phyloP scores from a whole-genome alignment of 2,797 vertebrate species.

The Rhinatrema bivittatum region DNA sequence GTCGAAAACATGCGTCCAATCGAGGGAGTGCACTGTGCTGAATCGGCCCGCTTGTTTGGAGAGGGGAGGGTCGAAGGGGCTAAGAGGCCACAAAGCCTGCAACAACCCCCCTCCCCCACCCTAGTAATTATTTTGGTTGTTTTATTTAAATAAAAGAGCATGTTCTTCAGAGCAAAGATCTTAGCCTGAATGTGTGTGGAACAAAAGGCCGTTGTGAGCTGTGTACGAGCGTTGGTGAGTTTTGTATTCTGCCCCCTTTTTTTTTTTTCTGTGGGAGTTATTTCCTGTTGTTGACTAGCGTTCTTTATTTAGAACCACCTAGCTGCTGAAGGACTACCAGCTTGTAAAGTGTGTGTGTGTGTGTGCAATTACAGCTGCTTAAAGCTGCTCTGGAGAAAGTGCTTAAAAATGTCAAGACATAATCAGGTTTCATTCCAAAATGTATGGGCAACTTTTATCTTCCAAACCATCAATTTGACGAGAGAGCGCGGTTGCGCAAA shows the following conservation, averaged over 20 bases:
- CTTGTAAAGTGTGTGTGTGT: conserved; percentile 51
- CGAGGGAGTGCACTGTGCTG: no score
- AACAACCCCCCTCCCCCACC: no score
- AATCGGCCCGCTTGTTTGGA: no score
- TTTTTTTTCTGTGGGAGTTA: conserved; percentile 94
- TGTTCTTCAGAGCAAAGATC: conserved; percentile 46
- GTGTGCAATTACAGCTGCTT: conserved; percentile 52
- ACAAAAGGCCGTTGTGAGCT: conserved; percentile 76
- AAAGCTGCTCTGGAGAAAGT: conserved; percentile 42
- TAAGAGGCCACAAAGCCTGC: no score
- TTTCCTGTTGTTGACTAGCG: conserved; percentile 99
- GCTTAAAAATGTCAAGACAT: conserved; percentile 20
- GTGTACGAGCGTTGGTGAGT: conserved; percentile 66
- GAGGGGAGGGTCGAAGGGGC: no score
- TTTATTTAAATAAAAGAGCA: conserved; percentile 26
- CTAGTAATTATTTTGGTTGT: no score
- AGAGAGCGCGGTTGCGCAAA: conserved; percentile 15
- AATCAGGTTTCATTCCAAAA: conserved; percentile 17
- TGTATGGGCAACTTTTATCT: neutral
- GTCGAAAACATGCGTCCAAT: no score
- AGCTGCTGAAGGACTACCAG: conserved; percentile 66
- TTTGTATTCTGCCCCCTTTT: conserved; percentile 88
- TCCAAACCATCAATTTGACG: conserved; percentile 9
- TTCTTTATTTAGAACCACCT: conserved; percentile 98
- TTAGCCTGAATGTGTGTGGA: conserved; percentile 44